Evolutionary conservation across 2,797 vertebrate genomes (phyloP).

Genomic region (Pristis pectinata): DNA sequence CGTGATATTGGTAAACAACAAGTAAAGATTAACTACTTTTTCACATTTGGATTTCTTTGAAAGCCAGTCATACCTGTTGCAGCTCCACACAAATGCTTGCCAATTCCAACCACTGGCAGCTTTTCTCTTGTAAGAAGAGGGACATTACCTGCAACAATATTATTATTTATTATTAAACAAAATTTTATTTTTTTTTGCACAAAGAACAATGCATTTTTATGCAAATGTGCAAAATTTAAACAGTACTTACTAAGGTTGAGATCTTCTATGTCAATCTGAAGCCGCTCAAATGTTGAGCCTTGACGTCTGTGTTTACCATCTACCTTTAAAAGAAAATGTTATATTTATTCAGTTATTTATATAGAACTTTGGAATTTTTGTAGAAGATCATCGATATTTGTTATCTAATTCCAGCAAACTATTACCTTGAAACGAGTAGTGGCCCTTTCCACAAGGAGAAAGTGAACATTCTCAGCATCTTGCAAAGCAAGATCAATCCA

Average conservation of each 20-base stretch:
- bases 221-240: not conserved
- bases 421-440: conserved; percentile 85
- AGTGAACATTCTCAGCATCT: conserved; percentile 63
- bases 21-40: not conserved
- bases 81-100: conserved; percentile 89
- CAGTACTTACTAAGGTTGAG: conserved; percentile 76
- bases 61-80: conserved; percentile 70
- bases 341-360: not conserved
- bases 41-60: not conserved
- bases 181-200: not conserved
- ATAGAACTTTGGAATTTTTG: not conserved
- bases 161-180: conserved; percentile 2
- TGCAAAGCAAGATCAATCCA: conserved; percentile 83
- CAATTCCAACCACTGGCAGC: conserved; percentile 77
- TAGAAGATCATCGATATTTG: not conserved
- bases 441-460: conserved; percentile 86
- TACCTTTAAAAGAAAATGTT: conserved; percentile 60
- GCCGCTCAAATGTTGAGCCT: conserved; percentile 72
- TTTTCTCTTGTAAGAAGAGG: conserved; percentile 64
- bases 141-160: conserved; percentile 64
- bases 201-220: not conserved
- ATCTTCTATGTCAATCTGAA: conserved; percentile 93
- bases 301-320: conserved; percentile 81
- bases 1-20: not conserved
- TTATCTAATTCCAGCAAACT: not conserved